A percentile compares a stretch with the other conserved stretches of the same genome.
phyloP scores from a whole-genome alignment of 2,888 invertebrate genomes.

The Sphinx pinastri region DNA sequence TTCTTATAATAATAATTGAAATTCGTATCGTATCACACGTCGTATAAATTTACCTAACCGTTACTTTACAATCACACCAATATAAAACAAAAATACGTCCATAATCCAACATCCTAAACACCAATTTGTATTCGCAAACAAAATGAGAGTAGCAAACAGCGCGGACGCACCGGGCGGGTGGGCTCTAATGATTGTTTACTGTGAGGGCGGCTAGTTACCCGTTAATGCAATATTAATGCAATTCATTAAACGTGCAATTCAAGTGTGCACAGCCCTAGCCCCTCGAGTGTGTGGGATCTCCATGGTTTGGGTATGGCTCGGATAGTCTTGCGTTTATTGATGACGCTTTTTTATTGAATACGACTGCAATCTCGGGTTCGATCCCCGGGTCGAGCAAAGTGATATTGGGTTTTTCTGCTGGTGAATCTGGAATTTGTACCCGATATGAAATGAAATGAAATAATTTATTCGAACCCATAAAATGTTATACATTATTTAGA shows the following conservation, averaged over 20 bases:
- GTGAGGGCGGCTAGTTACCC: conserved; percentile 72
- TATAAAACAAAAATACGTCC: neutral
- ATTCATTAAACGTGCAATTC: conserved; percentile 82
- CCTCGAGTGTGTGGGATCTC: conserved; percentile 4
- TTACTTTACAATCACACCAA: neutral
- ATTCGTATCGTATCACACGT: neutral
- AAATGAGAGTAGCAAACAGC: conserved; percentile 71
- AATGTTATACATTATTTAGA: too few relatives aligned
- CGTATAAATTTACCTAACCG: neutral
- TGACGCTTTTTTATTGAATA: neutral
- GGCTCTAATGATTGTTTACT: conserved; percentile 80
- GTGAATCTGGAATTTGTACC: too few relatives aligned
- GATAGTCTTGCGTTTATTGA: neutral
- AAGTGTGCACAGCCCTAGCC: conserved; percentile 45
- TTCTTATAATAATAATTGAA: too few relatives aligned
- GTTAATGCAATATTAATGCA: conserved; percentile 84
- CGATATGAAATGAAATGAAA: too few relatives aligned
- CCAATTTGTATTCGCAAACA: conserved; percentile 82
- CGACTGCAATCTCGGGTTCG: too few relatives aligned
- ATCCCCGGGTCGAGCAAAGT: too few relatives aligned
- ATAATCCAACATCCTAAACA: conserved; percentile 48
- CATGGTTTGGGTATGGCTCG: neutral
- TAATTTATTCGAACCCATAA: too few relatives aligned
- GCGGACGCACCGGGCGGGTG: conserved; percentile 43
- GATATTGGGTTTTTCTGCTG: too few relatives aligned